These are phyloP conservation scores for Didymodactylos carnosus DNA, from an alignment of 2,888 invertebrate species.

Conservation along the genomic window DNA sequence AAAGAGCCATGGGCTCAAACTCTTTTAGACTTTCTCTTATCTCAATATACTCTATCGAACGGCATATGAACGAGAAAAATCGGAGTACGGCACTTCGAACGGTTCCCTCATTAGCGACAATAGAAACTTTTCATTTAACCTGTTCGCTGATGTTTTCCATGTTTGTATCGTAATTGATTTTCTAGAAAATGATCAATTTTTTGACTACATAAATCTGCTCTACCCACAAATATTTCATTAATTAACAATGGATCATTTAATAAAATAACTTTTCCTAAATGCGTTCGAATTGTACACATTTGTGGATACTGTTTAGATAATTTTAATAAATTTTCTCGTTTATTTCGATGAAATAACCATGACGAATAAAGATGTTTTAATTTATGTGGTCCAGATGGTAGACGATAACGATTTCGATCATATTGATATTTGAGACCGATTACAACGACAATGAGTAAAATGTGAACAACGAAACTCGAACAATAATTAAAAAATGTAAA, in stretches of 20 bases:
- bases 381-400: neutral
- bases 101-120: too few species aligned
- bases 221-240: neutral
- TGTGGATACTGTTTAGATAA: neutral
- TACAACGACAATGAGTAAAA: neutral
- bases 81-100: too few species aligned
- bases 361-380: neutral
- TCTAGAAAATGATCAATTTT: neutral
- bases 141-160: neutral
- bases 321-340: neutral
- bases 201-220: neutral
- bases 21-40: too few species aligned
- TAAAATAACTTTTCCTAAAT: neutral
- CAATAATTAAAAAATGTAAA: neutral
- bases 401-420: neutral
- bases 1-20: too few species aligned
- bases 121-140: too few species aligned
- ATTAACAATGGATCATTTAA: neutral
- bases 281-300: neutral
- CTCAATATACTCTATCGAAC: too few species aligned
- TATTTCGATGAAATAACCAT: neutral
- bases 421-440: neutral
- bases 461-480: neutral
- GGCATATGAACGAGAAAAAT: too few species aligned
- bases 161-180: neutral